A percentile compares a stretch with the other conserved stretches of the same genome.
Conservation (phyloP, 2,888 invertebrate genomes). For the Leptinotarsa juncta region DNA sequence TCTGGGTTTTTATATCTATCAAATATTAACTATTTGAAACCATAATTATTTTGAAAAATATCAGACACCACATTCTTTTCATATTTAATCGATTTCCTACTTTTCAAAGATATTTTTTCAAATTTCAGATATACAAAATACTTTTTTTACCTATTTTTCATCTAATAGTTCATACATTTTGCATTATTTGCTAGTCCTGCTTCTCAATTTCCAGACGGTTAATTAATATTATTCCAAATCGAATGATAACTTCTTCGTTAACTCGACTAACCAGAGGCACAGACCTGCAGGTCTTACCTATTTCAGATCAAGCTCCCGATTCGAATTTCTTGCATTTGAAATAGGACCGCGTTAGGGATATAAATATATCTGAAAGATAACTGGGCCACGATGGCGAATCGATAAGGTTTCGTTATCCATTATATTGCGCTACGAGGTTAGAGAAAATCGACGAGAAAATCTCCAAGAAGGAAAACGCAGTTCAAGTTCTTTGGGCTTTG, state of each 20-base stretch:
- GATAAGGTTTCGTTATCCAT: constrained; percentile 6
- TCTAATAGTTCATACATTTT: no score
- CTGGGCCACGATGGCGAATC: constrained; percentile 9
- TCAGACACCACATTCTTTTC: no score
- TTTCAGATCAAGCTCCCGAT: constrained; percentile 4
- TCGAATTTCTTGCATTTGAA: constrained; percentile 14
- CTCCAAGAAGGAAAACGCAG: not conserved
- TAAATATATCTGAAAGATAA: constrained; percentile 16
- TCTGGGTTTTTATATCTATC: no score
- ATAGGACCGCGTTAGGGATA: constrained; percentile 5
- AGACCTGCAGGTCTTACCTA: constrained; percentile 1
- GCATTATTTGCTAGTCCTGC: no score
- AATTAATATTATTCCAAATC: no score
- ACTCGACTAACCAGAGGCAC: constrained; percentile 22
- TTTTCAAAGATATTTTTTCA: no score
- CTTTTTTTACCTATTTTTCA: no score
- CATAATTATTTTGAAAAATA: no score
- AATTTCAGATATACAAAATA: no score
- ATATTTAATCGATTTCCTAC: no score
- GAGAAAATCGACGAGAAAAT: not conserved
- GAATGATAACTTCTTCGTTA: not conserved
- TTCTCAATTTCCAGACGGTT: no score
- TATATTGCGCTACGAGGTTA: not conserved
- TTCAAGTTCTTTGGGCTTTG: constrained; percentile 2
- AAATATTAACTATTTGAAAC: no score